Evolutionary conservation across 2,888 invertebrate genomes (phyloP), one percentile per base, ranked within the genome.

Genomic region (Teleogryllus oceanicus): DNA sequence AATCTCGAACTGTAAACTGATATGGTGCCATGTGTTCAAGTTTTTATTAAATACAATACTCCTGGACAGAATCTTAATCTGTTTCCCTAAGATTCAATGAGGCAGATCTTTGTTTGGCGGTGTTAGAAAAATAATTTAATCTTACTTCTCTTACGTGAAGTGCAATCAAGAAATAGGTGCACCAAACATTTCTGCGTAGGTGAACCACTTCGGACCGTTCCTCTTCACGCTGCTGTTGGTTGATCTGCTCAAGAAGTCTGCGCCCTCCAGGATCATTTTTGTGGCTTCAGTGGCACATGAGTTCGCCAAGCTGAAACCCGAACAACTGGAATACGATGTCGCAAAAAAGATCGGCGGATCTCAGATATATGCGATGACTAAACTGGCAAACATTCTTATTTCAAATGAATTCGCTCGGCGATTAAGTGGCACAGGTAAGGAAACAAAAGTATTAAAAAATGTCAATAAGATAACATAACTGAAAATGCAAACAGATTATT

Each of bases 101-200:
- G 37, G 5, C 37, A 37, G 37, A 37, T 5, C 4, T 37, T 37
- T 37, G 37, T 37, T 37, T 37, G 37, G 37, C 37, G 37, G 37
- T 5, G 8, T 8, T 8, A 37, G 37, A 4, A 37, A 37, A 37
- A 37, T 0, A 21, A 37, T 37, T 37, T 1, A 1, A 37, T 8
- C 37, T 37, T 37, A 37, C 37, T 37, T 37, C 8, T 5, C 4
- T 37, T 37, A 8, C 37, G 37, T 37, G 37, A 37, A 37, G 8
- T 37, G 37, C 37, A 37, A 37, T 37, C 37, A 37, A 37, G 5
- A 37, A 37, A 37, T 4, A 8, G 5, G 37, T 8, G 37, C 37
- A 37, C 37, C 8, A 37, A 37, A 37, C 8, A 37, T 37, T 37
- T 37, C 37, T 37, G 8, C 93, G 89, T 92, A 92, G 83, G 89